Evolutionary conservation across 2,113 vertebrate genomes (phyloP).

Genomic region (Edolisoma coerulescens): DNA sequence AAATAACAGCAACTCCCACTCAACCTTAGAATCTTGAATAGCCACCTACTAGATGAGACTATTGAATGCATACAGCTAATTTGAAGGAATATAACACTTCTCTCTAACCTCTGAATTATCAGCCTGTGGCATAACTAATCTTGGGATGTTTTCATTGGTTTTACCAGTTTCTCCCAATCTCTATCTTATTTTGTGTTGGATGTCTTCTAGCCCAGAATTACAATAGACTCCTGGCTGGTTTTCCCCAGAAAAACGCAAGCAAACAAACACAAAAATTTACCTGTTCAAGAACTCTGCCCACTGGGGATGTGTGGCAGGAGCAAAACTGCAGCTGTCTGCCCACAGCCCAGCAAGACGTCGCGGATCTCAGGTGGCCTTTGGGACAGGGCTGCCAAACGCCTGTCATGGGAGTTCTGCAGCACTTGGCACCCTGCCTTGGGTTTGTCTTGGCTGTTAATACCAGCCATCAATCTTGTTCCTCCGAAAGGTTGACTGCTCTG

Average conservation of each 20-base stretch:
- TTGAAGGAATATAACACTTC: neutral
- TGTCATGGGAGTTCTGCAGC: fast-evolving
- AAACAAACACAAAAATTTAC: neutral
- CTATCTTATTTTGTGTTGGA: neutral
- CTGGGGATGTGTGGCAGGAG: neutral
- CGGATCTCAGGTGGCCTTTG: neutral
- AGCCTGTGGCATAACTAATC: neutral
- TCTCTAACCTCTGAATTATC: neutral
- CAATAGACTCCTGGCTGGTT: neutral
- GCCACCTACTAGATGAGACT: neutral
- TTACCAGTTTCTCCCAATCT: neutral
- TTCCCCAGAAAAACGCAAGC: neutral
- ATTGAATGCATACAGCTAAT: neutral
- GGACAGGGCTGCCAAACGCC: neutral
- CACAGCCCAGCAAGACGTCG: neutral
- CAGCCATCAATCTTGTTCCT: neutral
- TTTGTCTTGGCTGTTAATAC: neutral
- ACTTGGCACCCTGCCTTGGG: neutral
- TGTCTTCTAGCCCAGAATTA: neutral
- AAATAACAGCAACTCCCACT: neutral
- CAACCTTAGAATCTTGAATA: neutral
- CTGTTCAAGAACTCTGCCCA: neutral
- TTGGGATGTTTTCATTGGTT: neutral
- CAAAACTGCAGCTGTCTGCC: neutral
- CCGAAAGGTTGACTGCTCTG: neutral